Evolutionary conservation across 92 coral and sea anemone genomes (phyloP).

Genomic region (Palythoa heliodiscus): DNA sequence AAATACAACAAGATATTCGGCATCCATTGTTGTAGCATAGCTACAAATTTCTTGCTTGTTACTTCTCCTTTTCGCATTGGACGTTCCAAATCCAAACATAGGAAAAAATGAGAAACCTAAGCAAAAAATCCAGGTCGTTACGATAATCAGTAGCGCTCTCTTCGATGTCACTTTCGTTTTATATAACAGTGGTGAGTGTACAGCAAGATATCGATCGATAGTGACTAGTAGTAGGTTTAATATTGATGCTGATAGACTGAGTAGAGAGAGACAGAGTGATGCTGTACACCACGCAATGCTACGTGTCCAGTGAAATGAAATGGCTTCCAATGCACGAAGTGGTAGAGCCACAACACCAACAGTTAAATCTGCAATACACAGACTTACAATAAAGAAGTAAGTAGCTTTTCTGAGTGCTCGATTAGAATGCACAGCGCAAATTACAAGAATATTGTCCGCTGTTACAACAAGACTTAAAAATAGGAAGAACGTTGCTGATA

Average conservation of each 20-base stretch:
- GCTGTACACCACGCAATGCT: slow-evolving; percentile 48
- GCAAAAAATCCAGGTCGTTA: slow-evolving; percentile 39
- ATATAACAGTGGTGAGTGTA: slow-evolving; percentile 47
- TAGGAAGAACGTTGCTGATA: slow-evolving; percentile 19
- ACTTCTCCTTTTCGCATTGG: slow-evolving; percentile 35
- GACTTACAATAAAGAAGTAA: slow-evolving; percentile 48
- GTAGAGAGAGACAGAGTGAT: slow-evolving; percentile 53
- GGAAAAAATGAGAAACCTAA: slow-evolving; percentile 52
- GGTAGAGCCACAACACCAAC: slow-evolving; percentile 56
- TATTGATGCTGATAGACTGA: slow-evolving; percentile 65
- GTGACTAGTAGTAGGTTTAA: slow-evolving; percentile 55
- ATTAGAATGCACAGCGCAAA: slow-evolving; percentile 49
- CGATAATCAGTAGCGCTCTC: slow-evolving; percentile 34
- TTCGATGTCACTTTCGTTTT: slow-evolving; percentile 25
- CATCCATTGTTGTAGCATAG: slow-evolving; percentile 59
- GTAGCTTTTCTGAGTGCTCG: slow-evolving; percentile 55
- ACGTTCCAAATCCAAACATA: slow-evolving; percentile 32
- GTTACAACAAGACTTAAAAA: slow-evolving; percentile 50
- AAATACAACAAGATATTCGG: slow-evolving; percentile 43
- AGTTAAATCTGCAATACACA: slow-evolving; percentile 53
- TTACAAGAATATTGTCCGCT: slow-evolving; percentile 45
- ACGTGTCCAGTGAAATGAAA: slow-evolving; percentile 44
- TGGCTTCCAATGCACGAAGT: slow-evolving; percentile 50
- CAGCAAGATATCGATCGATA: slow-evolving; percentile 57
- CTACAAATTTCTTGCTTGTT: slow-evolving; percentile 50